These are phyloP conservation scores for Corvus moneduloides DNA, from an alignment of 2,113 vertebrate genomes.

Conservation along the genomic window DNA sequence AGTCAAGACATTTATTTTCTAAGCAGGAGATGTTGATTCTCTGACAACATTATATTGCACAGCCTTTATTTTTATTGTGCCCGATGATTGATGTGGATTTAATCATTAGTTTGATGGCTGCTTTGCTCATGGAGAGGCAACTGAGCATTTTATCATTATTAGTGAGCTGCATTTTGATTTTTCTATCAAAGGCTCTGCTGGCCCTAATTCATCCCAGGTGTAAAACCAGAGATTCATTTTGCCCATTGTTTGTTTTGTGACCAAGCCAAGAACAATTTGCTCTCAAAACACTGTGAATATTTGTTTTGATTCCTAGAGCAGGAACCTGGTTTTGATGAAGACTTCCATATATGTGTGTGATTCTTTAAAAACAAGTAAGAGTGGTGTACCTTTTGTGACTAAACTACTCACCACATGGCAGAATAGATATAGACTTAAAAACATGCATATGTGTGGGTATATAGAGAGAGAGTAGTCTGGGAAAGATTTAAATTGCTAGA, in stretches of 20 bases:
- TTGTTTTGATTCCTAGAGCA: neutral
- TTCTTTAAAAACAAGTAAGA: neutral
- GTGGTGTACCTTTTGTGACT: neutral
- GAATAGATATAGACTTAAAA: neutral
- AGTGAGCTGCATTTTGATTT: constrained; percentile 46
- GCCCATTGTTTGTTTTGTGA: neutral
- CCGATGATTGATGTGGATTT: constrained; percentile 44
- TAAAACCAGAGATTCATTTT: neutral
- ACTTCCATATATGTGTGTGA: neutral
- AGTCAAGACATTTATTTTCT: constrained; percentile 49
- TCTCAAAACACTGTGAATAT: neutral
- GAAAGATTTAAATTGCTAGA: neutral
- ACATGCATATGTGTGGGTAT: neutral
- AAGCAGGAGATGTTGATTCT: constrained; percentile 33
- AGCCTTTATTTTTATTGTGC: constrained; percentile 4
- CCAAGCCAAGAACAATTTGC: neutral
- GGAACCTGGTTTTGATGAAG: neutral
- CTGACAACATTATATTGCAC: neutral
- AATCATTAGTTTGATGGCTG: constrained; percentile 48
- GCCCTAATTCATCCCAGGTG: neutral
- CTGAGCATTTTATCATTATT: constrained; percentile 12
- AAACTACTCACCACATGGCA: neutral
- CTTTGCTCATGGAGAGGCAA: constrained; percentile 29
- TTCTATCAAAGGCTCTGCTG: neutral
- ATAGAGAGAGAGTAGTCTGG: neutral